Base-by-base conservation (phyloP, 1,140 invertebrate species). In the Pogonomyrmex californicus region DNA sequence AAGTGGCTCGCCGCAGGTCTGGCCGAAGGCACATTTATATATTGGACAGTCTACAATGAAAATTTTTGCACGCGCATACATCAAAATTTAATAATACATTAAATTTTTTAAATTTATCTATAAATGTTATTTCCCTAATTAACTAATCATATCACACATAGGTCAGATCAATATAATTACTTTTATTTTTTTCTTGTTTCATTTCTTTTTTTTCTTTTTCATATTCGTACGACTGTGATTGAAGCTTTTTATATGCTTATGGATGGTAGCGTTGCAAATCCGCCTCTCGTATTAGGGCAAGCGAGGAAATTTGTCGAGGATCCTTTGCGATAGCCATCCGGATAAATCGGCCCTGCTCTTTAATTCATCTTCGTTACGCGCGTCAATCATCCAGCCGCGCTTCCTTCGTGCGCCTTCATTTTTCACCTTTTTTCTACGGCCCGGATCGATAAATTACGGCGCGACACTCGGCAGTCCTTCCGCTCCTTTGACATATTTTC, bases 291-390 rank as follows among this genome's bases (percentile, higher is more conserved):
- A 66, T 81, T 81, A 56, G 17, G n/a, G 75, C 36, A 12, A 79
- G 49, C 49, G 63, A 58, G 49, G 63, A 41, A 85, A 85, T 85
- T 85, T 85, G 82, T 85, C 82, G 60, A 65, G 62, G 30, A 63
- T 78, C 44, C 38, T 49, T 41, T 71, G 71, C 58, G 70, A 78
- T 66, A 78, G 49, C 12, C 47, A 58, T 65, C 71, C 58, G 23
- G 60, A 83, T 65, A 63, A 36, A 68, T 68, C 63, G 68, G 33
- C 30, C 49, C 51, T 23, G 58, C 88, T 62, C 87, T 82, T 88
- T 77, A 90, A 90, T 91, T 90, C 56, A 86, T 90, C 89, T 88
- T 86, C 90, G 77, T 91, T 91, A 90, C 44, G 49, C 76, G 77
- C 83, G 89, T 90, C 90, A 71, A 90, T 91, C 90, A 76, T 83